Conservation (phyloP, 2,888 invertebrate species). For the Microplitis manilae region DNA sequence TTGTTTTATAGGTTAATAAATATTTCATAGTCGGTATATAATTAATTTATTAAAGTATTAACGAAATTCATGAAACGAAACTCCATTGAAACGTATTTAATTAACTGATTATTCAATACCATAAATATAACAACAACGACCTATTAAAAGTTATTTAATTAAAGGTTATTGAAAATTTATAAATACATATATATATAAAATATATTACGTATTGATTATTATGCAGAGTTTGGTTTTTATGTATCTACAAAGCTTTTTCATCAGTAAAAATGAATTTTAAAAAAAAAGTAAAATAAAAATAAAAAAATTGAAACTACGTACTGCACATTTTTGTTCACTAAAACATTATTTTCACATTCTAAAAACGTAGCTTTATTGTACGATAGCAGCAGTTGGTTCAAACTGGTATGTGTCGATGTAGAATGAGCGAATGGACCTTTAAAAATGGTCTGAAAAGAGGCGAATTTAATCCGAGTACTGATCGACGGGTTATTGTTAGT, state of each 20-base stretch:
- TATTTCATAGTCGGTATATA: neutral
- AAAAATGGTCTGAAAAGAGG: neutral
- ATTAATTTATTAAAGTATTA: neutral
- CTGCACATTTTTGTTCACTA: neutral
- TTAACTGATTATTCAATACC: neutral
- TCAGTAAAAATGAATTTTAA: neutral
- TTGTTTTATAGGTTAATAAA: neutral
- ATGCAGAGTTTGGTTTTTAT: neutral
- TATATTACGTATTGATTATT: neutral
- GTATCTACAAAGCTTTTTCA: neutral
- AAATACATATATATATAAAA: neutral
- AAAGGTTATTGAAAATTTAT: neutral
- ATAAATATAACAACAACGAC: neutral
- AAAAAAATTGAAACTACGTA: neutral
- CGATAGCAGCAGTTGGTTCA: neutral
- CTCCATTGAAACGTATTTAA: neutral
- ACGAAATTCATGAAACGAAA: neutral
- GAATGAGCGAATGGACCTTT: neutral
- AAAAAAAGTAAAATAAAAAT: neutral
- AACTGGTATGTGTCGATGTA: neutral
- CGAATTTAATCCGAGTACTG: slow-evolving; percentile 1
- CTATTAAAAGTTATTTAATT: neutral
- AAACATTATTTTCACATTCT: slow-evolving; percentile 1
- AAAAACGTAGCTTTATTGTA: slow-evolving; percentile 1
- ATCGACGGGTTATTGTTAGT: neutral